Conservation (phyloP, 1,140 invertebrate species). For the Drosophila watanabei region DNA sequence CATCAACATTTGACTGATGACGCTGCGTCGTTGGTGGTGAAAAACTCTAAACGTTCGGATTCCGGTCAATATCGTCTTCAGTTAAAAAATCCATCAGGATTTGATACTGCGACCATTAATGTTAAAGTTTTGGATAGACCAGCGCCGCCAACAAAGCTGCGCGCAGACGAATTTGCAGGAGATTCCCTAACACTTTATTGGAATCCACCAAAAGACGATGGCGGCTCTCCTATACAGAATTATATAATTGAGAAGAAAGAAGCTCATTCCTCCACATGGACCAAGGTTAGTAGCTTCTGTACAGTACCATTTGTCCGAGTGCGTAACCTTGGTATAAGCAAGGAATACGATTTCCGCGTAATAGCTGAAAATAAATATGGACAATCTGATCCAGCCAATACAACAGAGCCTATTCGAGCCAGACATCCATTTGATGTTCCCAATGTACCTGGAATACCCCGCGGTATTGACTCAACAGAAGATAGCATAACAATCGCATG, state of each 20-base stretch:
- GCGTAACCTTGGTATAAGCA: conserved; percentile 95
- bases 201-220: conserved; percentile 98
- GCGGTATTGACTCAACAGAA: conserved; percentile 94
- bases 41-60: conserved; percentile 96
- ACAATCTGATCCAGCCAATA: conserved; percentile 95
- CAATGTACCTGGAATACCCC: conserved; percentile 94
- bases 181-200: conserved; percentile 98
- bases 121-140: conserved; percentile 97
- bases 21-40: conserved; percentile 95
- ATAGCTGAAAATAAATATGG: conserved; percentile 99
- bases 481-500: conserved; percentile 97
- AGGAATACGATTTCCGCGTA: conserved; percentile 98
- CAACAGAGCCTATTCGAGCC: conserved; percentile 95
- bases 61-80: conserved; percentile 97
- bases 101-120: conserved; percentile 96
- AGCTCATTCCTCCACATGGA: conserved; percentile 92
- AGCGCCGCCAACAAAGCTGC: conserved; percentile 93
- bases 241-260: conserved; percentile 98
- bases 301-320: conserved; percentile 95
- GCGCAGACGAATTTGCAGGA: conserved; percentile 97
- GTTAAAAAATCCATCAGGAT: conserved; percentile 97
- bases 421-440: conserved; percentile 98
- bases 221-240: conserved; percentile 97
- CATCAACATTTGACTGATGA: conserved; percentile 95
- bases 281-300: conserved; percentile 96